Base-by-base conservation (phyloP, 2,888 invertebrate genomes). In the Neocrepidodera transversa region DNA sequence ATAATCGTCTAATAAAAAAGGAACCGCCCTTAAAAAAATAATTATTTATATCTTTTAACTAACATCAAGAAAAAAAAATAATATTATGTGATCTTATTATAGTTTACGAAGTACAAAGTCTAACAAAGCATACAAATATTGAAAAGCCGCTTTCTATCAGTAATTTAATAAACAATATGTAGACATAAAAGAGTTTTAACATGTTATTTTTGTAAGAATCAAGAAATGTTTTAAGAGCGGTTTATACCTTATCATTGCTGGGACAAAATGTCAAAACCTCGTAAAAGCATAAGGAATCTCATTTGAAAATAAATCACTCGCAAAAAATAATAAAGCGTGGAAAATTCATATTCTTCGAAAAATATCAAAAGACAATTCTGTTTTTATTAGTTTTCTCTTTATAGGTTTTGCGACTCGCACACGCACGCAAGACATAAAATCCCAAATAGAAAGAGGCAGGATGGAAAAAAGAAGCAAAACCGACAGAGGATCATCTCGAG, bases 361-460 rank as follows among this genome's bases (percentile, higher is more conserved):
- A 68, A 70, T 67, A 70, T 69, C 69, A 68, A 69, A 70, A 69
- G 65, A 67, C 70, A 69, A 67, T 69, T 64, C 63, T 59, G 53
- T 11, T 63, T 69, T 70, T 70, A 70, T 70, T 68, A 66, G 66
- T 65, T 70, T 62, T 62, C 63, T 63, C 67, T 69, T 69, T 68
- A 69, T 65, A 60, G 58, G 56, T 58, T 59, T 43, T 59, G 32
- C 23, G 54, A 60, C 48, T 38, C 60, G 51, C 50, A 59, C 60
- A 68, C 64, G 65, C 66, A 63, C 64, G 62, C 64, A 64, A 62
- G 50, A 61, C 50, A 68, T 67, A 67, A 65, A 65, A 68, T 26
- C 28, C 13, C 28, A 14, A 45, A 45, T 8, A 45, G 42, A 64
- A 62, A 54, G 32, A 38, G 52, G 23, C 23, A 23, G 23, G 23